These are phyloP conservation scores for Piscicola geometra DNA, from an alignment of 2,888 invertebrate species.

Conservation along the genomic window DNA sequence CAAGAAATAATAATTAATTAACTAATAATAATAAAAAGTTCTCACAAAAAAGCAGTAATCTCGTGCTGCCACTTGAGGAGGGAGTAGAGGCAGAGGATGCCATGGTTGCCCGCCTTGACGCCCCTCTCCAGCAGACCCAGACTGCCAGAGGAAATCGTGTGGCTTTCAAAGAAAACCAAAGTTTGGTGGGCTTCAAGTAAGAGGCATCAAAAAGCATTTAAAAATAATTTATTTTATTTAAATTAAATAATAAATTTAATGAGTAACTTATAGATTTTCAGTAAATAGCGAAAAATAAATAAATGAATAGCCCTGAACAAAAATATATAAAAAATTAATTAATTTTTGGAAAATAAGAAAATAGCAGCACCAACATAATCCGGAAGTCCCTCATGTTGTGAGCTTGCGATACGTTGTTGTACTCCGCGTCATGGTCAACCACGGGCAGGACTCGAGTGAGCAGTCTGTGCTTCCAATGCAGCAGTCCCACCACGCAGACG, in stretches of 20 bases:
- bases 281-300: neutral
- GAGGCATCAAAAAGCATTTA: neutral
- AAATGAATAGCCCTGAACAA: neutral
- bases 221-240: neutral
- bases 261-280: neutral
- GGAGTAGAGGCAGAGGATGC: conserved; percentile 34
- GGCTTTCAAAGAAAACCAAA: neutral
- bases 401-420: conserved; percentile 14
- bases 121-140: conserved; percentile 24
- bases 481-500: neutral
- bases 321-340: neutral
- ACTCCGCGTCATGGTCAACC: conserved; percentile 23
- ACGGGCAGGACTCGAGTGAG: conserved; percentile 18
- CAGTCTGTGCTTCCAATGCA: conserved; percentile 1
- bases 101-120: conserved; percentile 17
- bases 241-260: neutral
- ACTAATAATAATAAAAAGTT: no score
- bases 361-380: neutral
- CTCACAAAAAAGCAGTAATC: neutral
- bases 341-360: neutral
- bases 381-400: conserved; percentile 31
- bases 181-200: neutral
- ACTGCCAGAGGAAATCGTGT: no score
- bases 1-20: no score
- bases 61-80: conserved; percentile 38